Base-by-base conservation (phyloP, 2,888 invertebrate species). In the Chymomyza procnemis region DNA sequence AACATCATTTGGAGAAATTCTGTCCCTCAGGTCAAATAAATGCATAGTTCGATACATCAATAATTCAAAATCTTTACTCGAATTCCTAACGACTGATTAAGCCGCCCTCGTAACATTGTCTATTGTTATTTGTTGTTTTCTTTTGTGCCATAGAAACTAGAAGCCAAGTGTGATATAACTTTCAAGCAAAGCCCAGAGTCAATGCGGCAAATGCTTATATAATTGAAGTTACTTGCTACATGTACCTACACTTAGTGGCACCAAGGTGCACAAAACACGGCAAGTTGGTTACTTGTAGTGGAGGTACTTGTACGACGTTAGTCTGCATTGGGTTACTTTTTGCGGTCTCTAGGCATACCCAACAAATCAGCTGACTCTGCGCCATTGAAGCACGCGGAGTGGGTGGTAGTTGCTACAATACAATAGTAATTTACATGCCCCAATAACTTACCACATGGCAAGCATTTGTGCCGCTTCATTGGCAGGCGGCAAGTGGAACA, bases 111-210 rank as follows among this genome's bases (percentile, higher is more conserved):
- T 60, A 12, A 12, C 12, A 41, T 8, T n/a, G 26, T 46, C 22
- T 26, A 9, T 61, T 52, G 19, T 60, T 48, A 3, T 48, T 22
- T 26, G 26, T 41, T 41, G 12, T 41, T 41, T 41, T 3, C 6
- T 41, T 41, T 34, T 2, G 1, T 12, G 34, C 12, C 34, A 34
- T 34, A 46, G 21, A 55, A 21, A 55, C 21, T 46, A 55, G 50
- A 22, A 48, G 50, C 48, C 26, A 61, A 65, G 58, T 61, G 55
- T 61, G 61, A 58, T 56, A 61, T 64, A 56, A 64, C 60, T 50
- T 16, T 50, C 18, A 19, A 50, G 19, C 18, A 19, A 19, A 18
- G 50, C 50, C 50, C 50, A 50, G 50, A 50, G 50, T 50, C 50
- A 18, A 50, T 50, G 50, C 50, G 16, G 16, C 18, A 19, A 18